A percentile compares a stretch with the other conserved stretches of the same genome.
Evolutionary conservation across 2,888 invertebrate species (phyloP).

Genomic region (Cylloceria caligata): DNA sequence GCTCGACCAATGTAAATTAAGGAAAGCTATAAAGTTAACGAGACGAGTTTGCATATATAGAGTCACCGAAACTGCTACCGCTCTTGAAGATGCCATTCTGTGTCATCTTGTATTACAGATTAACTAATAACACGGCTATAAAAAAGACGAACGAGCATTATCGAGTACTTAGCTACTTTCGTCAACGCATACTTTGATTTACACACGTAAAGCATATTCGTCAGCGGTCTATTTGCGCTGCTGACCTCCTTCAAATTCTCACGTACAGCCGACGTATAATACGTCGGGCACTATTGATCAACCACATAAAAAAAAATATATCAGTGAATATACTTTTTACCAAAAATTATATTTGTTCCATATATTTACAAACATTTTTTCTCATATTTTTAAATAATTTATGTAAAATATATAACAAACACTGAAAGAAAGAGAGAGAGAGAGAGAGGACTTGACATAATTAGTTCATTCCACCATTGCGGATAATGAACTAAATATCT

Average conservation of each 20-base stretch:
- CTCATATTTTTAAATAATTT: no score
- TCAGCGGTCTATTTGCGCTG: neutral
- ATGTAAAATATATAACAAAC: no score
- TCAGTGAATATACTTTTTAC: no score
- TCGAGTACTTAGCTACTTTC: neutral
- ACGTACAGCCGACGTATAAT: no score
- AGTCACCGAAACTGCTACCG: constrained; percentile 39
- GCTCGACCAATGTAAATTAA: constrained; percentile 58
- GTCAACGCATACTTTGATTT: neutral
- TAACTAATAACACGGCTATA: constrained; percentile 14
- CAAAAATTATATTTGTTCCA: no score
- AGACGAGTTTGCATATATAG: constrained; percentile 39
- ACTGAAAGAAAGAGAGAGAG: no score
- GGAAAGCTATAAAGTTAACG: constrained; percentile 57
- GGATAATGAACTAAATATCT: no score
- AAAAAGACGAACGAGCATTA: constrained; percentile 8
- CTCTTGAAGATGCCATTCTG: neutral
- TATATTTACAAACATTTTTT: no score
- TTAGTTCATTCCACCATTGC: no score
- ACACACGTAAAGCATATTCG: neutral
- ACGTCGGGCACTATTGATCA: no score
- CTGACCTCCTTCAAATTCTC: neutral
- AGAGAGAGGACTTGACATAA: no score
- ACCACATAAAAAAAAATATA: no score
- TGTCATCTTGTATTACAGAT: neutral